Evolutionary conservation across 2,797 vertebrate species (phyloP), one percentile per base, ranked within the genome.

Genomic region (Lepilemur ruficaudatus): DNA sequence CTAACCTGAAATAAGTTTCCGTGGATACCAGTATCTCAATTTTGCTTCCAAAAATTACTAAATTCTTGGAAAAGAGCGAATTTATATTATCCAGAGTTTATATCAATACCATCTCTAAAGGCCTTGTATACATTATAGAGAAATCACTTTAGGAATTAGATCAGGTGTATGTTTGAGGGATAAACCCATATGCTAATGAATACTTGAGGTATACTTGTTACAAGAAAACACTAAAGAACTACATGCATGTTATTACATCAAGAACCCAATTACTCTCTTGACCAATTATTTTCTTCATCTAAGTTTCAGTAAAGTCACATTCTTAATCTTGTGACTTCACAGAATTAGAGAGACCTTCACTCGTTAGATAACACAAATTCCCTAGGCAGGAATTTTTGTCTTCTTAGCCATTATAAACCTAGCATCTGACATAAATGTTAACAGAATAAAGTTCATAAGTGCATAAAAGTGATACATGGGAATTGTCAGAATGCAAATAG

Each of bases 131-230:
- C 17, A 63, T 61, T 89, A 88, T 1, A 69, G 55, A 84, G 30
- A 89, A 84, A 94, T 85, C 70, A 83, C 57, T 86, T 91, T 67
- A 82, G 38, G 43, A 90, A 91, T 76, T 85, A 87, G n/a, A 91
- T 75, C 72, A 91, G 43, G 63, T 59, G 1, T 69, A 87, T 83
- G 35, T 28, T 95, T 95, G 59, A 83, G 50, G 50, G 14, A 52
- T 86, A 90, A 73, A 87, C 32, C 30, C 67, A 13, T 59, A 55
- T 63, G 92, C 73, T 78, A 85, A 81, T 65, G 70, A 89, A 67
- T 32, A 35, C 48, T 48, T 86, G 57, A 85, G 61, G 35, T 13
- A 38, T 35, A 85, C 65, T 22, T 89, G 73, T 89, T 35, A 41
- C 18, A 83, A 61, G 57, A 89, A 32, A 79, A 84, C 0, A 84